These are phyloP conservation scores for Harpagus bidentatus DNA, from an alignment of 2,113 vertebrate genomes.

Conservation along the genomic window DNA sequence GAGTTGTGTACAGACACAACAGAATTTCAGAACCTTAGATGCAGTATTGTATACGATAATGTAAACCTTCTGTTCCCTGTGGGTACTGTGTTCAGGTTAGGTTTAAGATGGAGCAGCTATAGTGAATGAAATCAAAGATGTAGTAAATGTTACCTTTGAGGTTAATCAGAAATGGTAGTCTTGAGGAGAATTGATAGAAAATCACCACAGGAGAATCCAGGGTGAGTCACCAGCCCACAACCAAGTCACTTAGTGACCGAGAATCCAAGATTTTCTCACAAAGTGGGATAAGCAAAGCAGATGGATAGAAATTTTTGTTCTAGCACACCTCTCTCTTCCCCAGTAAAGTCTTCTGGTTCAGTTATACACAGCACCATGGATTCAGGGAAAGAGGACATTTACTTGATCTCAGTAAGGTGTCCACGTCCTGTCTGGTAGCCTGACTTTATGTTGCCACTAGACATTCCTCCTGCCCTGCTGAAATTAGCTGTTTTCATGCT, in stretches of 20 bases:
- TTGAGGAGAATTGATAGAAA: not conserved
- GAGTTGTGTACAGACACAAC: not conserved
- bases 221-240: not conserved
- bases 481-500: not conserved
- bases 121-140: not conserved
- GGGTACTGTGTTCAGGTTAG: not conserved
- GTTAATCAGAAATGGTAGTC: not conserved
- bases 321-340: not conserved
- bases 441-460: not conserved
- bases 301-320: not conserved
- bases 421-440: not conserved
- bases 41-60: not conserved
- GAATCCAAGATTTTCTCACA: not conserved
- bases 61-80: not conserved
- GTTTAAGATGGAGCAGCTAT: not conserved
- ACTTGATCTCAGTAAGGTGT: not conserved
- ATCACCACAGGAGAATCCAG: not conserved
- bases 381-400: not conserved
- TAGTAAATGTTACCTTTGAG: not conserved
- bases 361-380: not conserved
- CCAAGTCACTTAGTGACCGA: not conserved
- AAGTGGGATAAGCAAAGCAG: not conserved
- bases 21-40: not conserved
- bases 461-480: accelerated
- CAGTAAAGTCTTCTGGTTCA: not conserved